Evolutionary conservation across 2,797 vertebrate genomes (phyloP).

Genomic region (Danio jaintianensis): DNA sequence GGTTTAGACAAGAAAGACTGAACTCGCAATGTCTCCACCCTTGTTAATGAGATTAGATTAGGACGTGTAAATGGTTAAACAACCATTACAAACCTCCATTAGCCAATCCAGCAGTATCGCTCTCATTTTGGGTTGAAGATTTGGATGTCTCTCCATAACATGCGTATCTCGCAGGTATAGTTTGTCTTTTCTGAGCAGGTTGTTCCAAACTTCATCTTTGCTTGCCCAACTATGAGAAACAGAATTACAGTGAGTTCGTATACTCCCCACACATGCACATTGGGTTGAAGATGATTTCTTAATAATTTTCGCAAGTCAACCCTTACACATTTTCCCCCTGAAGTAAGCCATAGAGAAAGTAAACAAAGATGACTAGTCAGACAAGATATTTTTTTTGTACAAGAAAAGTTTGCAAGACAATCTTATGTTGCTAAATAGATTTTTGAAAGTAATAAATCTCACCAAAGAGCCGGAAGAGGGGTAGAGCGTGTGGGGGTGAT

Average conservation of each 20-base stretch:
- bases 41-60: conserved; percentile 40
- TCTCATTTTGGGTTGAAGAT: conserved; percentile 94
- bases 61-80: conserved; percentile 33
- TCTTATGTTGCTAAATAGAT: not conserved
- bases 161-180: conserved; percentile 83
- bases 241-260: not conserved
- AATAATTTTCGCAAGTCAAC: not conserved
- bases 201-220: conserved; percentile 93
- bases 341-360: not conserved
- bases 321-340: not conserved
- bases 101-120: conserved; percentile 95
- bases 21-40: not conserved
- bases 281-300: not conserved
- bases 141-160: conserved; percentile 90
- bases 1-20: conserved; percentile 1
- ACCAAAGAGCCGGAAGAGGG: conserved; percentile 88
- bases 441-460: conserved; percentile 53
- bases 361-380: not conserved
- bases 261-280: not conserved
- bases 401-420: not conserved
- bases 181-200: conserved; percentile 92
- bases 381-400: no score
- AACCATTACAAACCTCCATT: conserved; percentile 87
- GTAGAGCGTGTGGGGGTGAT: conserved; percentile 81
- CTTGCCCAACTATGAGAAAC: conserved; percentile 87